Evolutionary conservation across 2,888 invertebrate genomes (phyloP), one percentile per base, ranked within the genome.

Genomic region (Laothoe populi): DNA sequence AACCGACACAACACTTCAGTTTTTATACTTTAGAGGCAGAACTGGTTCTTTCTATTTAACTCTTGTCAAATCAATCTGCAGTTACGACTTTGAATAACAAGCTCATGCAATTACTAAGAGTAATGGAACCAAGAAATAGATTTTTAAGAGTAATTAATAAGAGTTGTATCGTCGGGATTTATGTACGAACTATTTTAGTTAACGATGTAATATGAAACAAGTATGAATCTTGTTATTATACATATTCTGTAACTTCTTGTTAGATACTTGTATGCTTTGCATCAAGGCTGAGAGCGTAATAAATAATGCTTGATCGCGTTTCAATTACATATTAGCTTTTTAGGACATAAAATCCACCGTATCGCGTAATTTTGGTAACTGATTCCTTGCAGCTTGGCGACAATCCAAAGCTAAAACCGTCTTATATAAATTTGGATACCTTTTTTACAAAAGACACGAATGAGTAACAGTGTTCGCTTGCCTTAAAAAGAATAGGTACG

Each of bases 21-120:
- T 26, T 58, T 38, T 38, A 46, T 19, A 46, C 38, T 48, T 38
- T 16, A 35, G 31, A n/a, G 38, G 16, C 16, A 48, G 46, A 58
- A 45, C 23, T 57, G 57, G 58, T 46, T 58, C 57, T 62, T 46
- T 11, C 31, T 38, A 45, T 45, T 59, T 45, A 59, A 19, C 44
- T 59, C 7, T 19, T 59, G 31, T 59, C 59, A 59, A 31, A 26
- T 31, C 59, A 45, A 53, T 53, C 53, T 53, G 53, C 35, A 19
- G 19, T 53, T 19, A 53, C 53, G 53, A 53, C 53, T 53, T 53
- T 53, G 35, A 35, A 53, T 35, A 53, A 53, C 35, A 53, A 4
- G 31, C 10, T 4, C 19, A 10, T 11, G 8, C 8, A 0, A 19
- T 44, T 19, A 19, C 0, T 7, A 19, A 44, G 19, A 44, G 1